Base-by-base conservation (phyloP, 2,113 vertebrate species). In the Lamprologus speciosus region DNA sequence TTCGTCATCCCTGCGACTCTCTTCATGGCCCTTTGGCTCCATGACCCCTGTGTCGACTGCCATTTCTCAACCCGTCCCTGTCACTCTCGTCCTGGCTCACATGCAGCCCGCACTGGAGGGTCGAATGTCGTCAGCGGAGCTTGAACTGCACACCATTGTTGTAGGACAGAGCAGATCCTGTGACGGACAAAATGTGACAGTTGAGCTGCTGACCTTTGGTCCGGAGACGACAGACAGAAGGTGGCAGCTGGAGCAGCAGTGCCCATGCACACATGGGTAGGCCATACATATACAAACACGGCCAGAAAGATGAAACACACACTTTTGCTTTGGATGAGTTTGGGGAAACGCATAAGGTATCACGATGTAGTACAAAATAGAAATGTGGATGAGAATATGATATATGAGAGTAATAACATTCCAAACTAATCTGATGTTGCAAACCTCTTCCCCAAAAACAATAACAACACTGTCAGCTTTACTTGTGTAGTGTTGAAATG, bases 111-210 rank as follows among this genome's bases (percentile, higher is more conserved):
- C 83, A 28, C 70, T 2, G 82, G 80, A 86, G 82, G 90, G 87
- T 85, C 63, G 73, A 33, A 82, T 91, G 91, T 86, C 78, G 51
- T 91, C 94, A 90, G 89, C 81, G 13, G 93, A 93, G 91, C 94
- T 90, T 93, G 92, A 94, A 93, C 90, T 86, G 86, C 88, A 89
- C 90, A 88, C 89, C 84, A 11, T 42, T 83, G 90, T 92, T 91
- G 92, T 93, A 91, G 85, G 92, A 93, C 89, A 86, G 93, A 89
- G 87, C 93, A 90, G 88, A 89, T 89, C 87, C 90, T 90, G 91
- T 89, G 93, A 95, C 87, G 83, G 92, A 92, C 91, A 53, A 79
- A 82, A 89, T 87, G 91, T 93, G 95, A 96, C 95, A 93, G 93
- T 80, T 92, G 92, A 92, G 93, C 83, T 57, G 88, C 83, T 90